phyloP scores from a whole-genome alignment of 1,140 invertebrate species.

The Zaprionus tsacasi region DNA sequence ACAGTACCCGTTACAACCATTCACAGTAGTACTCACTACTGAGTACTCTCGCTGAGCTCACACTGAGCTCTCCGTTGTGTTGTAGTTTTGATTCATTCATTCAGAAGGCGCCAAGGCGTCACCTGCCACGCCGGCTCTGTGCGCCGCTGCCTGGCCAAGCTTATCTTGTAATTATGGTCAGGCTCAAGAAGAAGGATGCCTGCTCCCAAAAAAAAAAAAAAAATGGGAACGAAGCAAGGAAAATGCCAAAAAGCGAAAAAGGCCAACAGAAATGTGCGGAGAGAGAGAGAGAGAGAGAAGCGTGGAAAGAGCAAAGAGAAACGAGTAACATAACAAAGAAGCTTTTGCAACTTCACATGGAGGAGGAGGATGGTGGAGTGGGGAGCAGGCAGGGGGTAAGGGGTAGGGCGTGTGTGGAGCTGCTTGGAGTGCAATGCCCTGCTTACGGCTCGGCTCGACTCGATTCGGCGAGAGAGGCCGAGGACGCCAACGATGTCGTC shows the following conservation, averaged over 20 bases:
- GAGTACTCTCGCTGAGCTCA: neutral
- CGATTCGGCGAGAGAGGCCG: constrained; percentile 10
- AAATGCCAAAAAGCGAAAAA: neutral
- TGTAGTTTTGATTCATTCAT: neutral
- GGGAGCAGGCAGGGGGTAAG: neutral
- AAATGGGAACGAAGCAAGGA: neutral
- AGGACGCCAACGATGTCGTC: constrained; percentile 42
- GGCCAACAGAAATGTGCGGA: neutral
- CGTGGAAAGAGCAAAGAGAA: neutral
- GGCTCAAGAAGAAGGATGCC: constrained; percentile 29
- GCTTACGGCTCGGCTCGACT: constrained; percentile 51
- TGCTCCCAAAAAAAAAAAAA: neutral
- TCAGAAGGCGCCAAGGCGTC: constrained; percentile 16
- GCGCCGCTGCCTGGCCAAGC: constrained; percentile 63
- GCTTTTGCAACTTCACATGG: constrained; percentile 55
- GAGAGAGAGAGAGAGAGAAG: constrained; percentile 2
- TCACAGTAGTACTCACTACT: neutral
- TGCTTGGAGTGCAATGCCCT: constrained; percentile 79
- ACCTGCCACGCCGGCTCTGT: constrained; percentile 54
- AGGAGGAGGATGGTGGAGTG: constrained; percentile 48
- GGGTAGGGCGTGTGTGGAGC: constrained; percentile 3
- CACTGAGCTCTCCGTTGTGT: neutral
- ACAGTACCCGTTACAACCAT: neutral
- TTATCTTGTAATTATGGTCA: constrained; percentile 73
- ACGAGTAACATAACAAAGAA: constrained; percentile 45